These are phyloP conservation scores for Karalla daura DNA, from an alignment of 2,797 vertebrate genomes.

Conservation along the genomic window DNA sequence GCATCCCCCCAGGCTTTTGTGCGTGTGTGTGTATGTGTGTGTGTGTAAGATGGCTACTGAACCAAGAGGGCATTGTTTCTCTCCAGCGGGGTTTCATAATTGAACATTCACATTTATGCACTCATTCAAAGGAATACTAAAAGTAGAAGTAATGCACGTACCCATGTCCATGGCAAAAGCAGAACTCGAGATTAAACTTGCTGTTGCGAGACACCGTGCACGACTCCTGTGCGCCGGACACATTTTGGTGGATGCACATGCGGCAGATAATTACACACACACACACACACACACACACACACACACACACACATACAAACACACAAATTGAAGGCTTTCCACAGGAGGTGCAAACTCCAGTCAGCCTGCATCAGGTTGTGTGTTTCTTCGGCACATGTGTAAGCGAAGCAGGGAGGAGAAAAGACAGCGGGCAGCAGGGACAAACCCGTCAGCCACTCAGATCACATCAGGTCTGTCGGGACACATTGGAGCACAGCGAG, in stretches of 20 bases:
- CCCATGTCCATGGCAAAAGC: constrained; percentile 18
- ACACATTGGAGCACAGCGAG: constrained; percentile 84
- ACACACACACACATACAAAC: too few species aligned
- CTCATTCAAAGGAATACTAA: constrained; percentile 64
- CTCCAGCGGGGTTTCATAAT: constrained; percentile 78
- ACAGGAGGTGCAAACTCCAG: constrained; percentile 65
- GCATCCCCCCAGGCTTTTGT: constrained; percentile 72
- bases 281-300: too few species aligned
- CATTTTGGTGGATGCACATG: constrained; percentile 27
- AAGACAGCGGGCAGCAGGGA: constrained; percentile 84
- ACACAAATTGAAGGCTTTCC: constrained; percentile 47
- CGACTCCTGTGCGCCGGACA: constrained; percentile 1
- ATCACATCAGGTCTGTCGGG: constrained; percentile 87
- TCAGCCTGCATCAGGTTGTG: constrained; percentile 73
- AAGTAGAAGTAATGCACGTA: constrained; percentile 56
- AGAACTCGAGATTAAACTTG: constrained; percentile 42
- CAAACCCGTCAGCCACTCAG: constrained; percentile 85
- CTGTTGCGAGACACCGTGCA: background rate
- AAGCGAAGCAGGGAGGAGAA: constrained; percentile 69
- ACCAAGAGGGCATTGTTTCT: constrained; percentile 84
- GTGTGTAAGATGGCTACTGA: constrained; percentile 78
- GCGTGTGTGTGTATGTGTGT: constrained; percentile 62
- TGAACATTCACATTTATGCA: constrained; percentile 76
- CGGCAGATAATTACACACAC: constrained; percentile 35
- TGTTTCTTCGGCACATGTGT: constrained; percentile 62